Evolutionary conservation across 2,113 vertebrate genomes (phyloP).

Genomic region (Hemicordylus capensis): DNA sequence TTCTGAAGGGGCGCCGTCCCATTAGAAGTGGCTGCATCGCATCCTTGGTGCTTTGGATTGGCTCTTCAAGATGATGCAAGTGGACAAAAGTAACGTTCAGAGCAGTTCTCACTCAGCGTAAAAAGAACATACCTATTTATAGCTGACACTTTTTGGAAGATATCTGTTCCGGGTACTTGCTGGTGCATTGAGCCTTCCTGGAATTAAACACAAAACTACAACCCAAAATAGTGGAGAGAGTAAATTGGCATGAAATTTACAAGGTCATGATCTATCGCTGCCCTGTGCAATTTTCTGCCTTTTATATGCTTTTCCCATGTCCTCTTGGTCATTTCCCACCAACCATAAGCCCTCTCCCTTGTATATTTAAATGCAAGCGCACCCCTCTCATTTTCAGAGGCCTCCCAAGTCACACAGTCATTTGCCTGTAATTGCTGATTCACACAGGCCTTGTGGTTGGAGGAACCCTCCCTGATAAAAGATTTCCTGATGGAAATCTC

Average conservation of each 20-base stretch:
- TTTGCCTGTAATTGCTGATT: not conserved
- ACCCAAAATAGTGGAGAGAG: not conserved
- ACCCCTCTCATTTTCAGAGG: not conserved
- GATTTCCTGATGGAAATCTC: slow-evolving; percentile 26
- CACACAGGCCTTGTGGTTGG: not conserved
- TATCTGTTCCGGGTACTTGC: not conserved
- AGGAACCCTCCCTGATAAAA: slow-evolving; percentile 35
- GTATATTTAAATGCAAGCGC: fast-evolving
- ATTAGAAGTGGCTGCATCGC: not conserved
- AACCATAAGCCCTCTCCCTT: not conserved
- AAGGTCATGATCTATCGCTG: slow-evolving; percentile 13
- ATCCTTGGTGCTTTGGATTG: not conserved
- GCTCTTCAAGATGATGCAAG: not conserved
- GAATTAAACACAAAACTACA: not conserved
- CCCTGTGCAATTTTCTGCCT: slow-evolving; percentile 31
- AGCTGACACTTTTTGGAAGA: not conserved
- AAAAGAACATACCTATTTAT: not conserved
- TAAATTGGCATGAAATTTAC: slow-evolving; percentile 40
- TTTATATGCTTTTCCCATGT: slow-evolving; percentile 5
- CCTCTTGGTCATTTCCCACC: not conserved
- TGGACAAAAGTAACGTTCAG: not conserved
- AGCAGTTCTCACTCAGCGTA: not conserved
- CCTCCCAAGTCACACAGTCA: not conserved
- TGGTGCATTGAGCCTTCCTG: slow-evolving; percentile 1
- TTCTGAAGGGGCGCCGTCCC: too few relatives aligned